Evolutionary conservation across 2,797 vertebrate species (phyloP).

Genomic region (Epinephelus malabaricus): DNA sequence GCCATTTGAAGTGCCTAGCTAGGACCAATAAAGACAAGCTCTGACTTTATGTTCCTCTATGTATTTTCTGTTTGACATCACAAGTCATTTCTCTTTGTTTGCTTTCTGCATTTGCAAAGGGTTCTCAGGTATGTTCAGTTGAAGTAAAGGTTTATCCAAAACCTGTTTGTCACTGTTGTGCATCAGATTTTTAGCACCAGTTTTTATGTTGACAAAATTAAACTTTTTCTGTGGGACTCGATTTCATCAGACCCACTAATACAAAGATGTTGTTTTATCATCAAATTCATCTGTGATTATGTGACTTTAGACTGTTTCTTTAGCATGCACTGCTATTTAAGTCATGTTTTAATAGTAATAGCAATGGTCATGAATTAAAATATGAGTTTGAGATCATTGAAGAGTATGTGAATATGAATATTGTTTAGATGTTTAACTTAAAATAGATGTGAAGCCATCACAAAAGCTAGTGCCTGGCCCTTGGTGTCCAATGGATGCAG

Average conservation of each 20-base stretch:
- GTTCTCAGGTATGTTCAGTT: neutral
- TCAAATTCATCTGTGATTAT: neutral
- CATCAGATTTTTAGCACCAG: neutral
- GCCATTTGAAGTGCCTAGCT: conserved; percentile 42
- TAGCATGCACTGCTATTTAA: conserved; percentile 25
- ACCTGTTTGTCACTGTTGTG: neutral
- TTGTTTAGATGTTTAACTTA: neutral
- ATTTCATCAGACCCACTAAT: neutral
- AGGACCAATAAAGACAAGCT: conserved; percentile 22
- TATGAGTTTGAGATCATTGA: too few relatives aligned
- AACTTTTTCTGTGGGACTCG: conserved; percentile 14
- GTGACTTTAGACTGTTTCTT: neutral
- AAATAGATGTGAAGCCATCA: neutral
- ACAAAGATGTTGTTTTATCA: neutral
- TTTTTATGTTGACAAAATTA: neutral
- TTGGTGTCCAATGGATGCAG: neutral
- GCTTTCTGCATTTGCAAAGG: neutral
- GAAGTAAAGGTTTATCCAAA: neutral
- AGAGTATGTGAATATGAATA: too few relatives aligned
- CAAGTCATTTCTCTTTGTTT: neutral
- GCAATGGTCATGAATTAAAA: too few relatives aligned
- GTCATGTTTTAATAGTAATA: too few relatives aligned
- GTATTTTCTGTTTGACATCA: neutral
- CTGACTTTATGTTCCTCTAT: neutral
- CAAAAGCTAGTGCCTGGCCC: conserved; percentile 30